Base-by-base conservation (phyloP, 2,113 vertebrate genomes). In the Beaufortia kweichowensis region DNA sequence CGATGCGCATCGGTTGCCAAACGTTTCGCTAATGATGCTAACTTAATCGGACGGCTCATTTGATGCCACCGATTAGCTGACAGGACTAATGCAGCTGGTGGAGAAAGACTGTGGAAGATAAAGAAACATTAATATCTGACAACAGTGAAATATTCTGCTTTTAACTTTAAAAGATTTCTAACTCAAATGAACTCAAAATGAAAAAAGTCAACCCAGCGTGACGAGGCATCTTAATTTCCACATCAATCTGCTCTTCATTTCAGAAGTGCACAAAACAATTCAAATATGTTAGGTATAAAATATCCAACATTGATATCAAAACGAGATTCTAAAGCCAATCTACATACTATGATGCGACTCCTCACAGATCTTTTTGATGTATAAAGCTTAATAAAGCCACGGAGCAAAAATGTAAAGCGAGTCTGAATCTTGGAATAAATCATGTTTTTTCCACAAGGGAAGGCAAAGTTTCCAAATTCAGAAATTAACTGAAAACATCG, bases 11-110 rank as follows among this genome's bases (percentile, higher is more conserved):
- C 65, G 24, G 60, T 71, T 78, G 76, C 65, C 76, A 71, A 78
- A 78, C 59, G 46, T 71, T 60, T 35, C 24, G 19, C 35, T 78
- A 72, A 78, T 78, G 67, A 78, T 71, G 59, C 76, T 71, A 78
- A 64, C 68, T 79, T 73, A 64, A 79, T 72, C 77, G 48, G 77
- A 71, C 60, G 41, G 75, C 68, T 79, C 77, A 72, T 79, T 72
- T 72, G 35, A 79, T 53, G 48, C 46, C 68, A 69, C 28, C 26
- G 56, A 71, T 71, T 63, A 78, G 59, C 76, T 53, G 76, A 50
- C 76, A 70, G 57, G 41, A 59, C 43, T 73, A 65, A 61, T 61
- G 57, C 35, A 10, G 17, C 11, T 61, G 19, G 11, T 74, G 70
- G 29, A 9, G 26, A 19, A 41, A 14, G 57, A 48, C 6, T 31